Percentiles rank a stretch among this genome's conserved stretches.
These are phyloP conservation scores for Drosophila pseudoobscura DNA, from an alignment of 1,140 invertebrate genomes.

Conservation along the genomic window DNA sequence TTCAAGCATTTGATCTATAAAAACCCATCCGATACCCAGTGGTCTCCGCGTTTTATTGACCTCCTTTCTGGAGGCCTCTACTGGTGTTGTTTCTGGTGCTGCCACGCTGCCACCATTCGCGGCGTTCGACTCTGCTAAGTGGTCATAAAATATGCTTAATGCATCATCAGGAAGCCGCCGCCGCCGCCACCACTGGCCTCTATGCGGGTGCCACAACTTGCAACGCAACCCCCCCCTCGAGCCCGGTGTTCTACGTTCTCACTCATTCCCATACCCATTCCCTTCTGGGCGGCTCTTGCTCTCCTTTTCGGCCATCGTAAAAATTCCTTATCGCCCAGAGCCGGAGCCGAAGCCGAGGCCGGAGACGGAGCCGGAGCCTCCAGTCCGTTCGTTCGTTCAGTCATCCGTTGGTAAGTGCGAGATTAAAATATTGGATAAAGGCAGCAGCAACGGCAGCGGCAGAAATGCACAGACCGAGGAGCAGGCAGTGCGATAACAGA, in stretches of 20 bases:
- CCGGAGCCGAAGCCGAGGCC: too few relatives aligned
- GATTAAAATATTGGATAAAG: conserved; percentile 80
- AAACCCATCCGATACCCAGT: conserved; percentile 18
- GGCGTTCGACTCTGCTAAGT: conserved; percentile 55
- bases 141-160: conserved; percentile 81
- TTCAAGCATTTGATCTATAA: conserved; percentile 1
- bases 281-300: conserved; percentile 1
- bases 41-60: conserved; percentile 56
- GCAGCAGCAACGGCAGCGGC: conserved; percentile 16
- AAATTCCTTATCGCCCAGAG: conserved; percentile 55
- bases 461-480: conserved; percentile 58
- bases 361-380: conserved; percentile 15
- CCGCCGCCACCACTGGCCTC: background rate
- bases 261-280: background rate
- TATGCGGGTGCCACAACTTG: conserved; percentile 60
- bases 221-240: conserved; percentile 42
- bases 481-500: conserved; percentile 28
- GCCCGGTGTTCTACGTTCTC: background rate
- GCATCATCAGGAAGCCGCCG: conserved; percentile 74
- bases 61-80: conserved; percentile 32
- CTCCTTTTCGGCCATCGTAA: conserved; percentile 40
- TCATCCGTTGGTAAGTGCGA: conserved; percentile 74
- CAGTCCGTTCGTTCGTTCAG: conserved; percentile 44
- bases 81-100: conserved; percentile 14
- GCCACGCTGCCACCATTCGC: background rate